These are phyloP conservation scores for Mimas tiliae DNA, from an alignment of 2,888 invertebrate genomes.

Conservation along the genomic window DNA sequence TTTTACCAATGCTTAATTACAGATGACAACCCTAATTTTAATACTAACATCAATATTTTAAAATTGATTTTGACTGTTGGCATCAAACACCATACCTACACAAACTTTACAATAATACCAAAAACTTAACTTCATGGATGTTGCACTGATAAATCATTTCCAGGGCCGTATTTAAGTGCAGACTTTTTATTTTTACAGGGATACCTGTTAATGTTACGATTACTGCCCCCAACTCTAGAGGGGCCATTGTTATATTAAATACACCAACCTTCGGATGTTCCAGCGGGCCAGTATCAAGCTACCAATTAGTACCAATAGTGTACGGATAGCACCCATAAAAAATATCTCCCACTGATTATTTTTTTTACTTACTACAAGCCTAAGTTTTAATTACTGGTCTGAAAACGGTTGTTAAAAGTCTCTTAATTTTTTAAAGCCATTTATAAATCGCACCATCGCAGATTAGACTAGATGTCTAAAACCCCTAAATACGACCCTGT, in stretches of 20 bases:
- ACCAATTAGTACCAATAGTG: too few relatives aligned
- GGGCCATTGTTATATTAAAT: too few relatives aligned
- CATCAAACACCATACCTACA: background rate
- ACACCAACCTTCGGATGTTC: too few relatives aligned
- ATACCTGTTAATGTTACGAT: too few relatives aligned
- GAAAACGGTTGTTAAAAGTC: background rate
- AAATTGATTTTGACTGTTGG: background rate
- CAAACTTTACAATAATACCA: background rate
- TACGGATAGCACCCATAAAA: too few relatives aligned
- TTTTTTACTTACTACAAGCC: too few relatives aligned
- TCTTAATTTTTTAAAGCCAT: background rate
- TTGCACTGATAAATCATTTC: background rate
- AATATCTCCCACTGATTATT: too few relatives aligned
- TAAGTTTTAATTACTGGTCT: background rate
- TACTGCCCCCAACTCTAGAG: too few relatives aligned
- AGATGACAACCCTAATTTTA: background rate
- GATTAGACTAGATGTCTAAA: background rate
- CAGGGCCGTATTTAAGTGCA: slow-evolving; percentile 3
- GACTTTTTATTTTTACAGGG: background rate
- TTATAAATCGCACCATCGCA: background rate
- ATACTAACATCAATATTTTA: background rate
- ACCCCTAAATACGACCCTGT: slow-evolving; percentile 3
- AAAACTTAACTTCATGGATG: background rate
- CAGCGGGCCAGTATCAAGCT: too few relatives aligned
- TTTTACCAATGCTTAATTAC: background rate